phyloP scores from a whole-genome alignment of 2,888 invertebrate genomes.

The Clusia tigrina region DNA sequence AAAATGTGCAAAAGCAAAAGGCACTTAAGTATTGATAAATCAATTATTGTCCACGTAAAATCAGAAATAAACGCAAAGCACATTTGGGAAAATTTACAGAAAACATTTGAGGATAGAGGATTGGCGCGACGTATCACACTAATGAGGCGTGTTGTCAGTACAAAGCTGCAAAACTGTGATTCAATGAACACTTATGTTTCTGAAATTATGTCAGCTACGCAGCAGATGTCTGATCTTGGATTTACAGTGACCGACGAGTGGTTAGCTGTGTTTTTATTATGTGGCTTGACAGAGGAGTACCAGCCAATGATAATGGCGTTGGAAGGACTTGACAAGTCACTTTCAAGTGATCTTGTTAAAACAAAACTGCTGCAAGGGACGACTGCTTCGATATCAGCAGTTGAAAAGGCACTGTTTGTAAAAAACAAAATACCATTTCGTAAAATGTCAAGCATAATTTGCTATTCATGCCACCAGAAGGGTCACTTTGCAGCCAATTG shows the following conservation, averaged over 20 bases:
- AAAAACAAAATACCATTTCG: not conserved
- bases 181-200: conserved; percentile 2
- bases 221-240: conserved; percentile 8
- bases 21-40: not conserved
- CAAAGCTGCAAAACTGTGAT: conserved; percentile 8
- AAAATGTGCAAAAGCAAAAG: conserved; percentile 11
- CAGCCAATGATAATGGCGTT: conserved; percentile 14
- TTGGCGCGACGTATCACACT: not conserved
- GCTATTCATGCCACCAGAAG: not conserved
- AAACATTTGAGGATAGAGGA: conserved; percentile 9
- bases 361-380: conserved; percentile 5
- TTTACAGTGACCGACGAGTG: conserved; percentile 8
- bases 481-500: conserved; percentile 11
- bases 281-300: conserved; percentile 11
- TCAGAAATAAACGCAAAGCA: not conserved
- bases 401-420: conserved; percentile 10
- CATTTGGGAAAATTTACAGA: no score
- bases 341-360: conserved; percentile 4
- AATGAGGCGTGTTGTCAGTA: conserved; percentile 4
- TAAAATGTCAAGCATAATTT: not conserved
- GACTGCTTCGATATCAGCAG: not conserved
- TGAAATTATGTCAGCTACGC: conserved; percentile 8
- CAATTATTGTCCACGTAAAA: no score
- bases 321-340: conserved; percentile 7
- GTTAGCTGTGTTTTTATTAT: conserved; percentile 7